Conservation (phyloP, 2,113 vertebrate species). For the Prunella fulvescens region DNA sequence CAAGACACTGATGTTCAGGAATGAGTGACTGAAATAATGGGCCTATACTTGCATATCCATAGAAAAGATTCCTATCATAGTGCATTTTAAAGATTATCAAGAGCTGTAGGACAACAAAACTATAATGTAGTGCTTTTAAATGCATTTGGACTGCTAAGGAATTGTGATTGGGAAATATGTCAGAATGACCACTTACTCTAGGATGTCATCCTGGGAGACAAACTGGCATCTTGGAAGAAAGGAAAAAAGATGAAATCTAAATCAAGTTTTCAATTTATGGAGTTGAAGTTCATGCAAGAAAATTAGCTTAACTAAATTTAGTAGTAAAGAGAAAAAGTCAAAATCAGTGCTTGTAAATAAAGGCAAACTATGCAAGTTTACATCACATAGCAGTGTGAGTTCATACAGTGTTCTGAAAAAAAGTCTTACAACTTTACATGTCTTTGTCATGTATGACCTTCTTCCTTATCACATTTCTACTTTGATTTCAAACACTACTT, state of each 20-base stretch:
- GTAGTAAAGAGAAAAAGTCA: background rate
- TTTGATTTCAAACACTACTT: background rate
- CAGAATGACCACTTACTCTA: background rate
- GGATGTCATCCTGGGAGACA: background rate
- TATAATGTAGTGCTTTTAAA: background rate
- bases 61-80: background rate
- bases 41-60: background rate
- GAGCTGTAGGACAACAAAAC: background rate
- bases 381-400: rapidly evolving
- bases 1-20: background rate
- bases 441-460: background rate
- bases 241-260: background rate
- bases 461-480: background rate
- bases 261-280: background rate
- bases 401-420: background rate
- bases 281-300: background rate
- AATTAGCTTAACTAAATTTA: background rate
- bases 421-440: background rate
- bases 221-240: background rate
- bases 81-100: background rate
- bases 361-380: background rate
- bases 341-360: background rate
- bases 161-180: background rate
- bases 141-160: background rate
- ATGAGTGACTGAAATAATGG: background rate